phyloP scores from a whole-genome alignment of 2,888 invertebrate species.

The Acrocyrtus sp. region DNA sequence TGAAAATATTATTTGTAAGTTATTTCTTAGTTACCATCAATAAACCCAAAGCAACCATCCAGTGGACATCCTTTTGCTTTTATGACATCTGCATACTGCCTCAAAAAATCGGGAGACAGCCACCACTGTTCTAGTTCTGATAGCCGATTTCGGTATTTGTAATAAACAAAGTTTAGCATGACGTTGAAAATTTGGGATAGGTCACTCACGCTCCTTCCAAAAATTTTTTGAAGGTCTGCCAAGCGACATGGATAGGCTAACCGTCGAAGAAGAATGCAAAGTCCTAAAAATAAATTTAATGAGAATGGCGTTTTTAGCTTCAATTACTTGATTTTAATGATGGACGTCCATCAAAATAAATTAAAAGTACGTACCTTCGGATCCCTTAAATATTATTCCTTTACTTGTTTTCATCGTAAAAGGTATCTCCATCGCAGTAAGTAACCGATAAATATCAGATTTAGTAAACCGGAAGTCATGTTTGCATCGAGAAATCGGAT shows the following conservation, averaged over 20 bases:
- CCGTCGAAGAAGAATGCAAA: slow-evolving; percentile 13
- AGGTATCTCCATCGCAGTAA: neutral
- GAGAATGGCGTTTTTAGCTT: too few relatives aligned
- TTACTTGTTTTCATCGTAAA: neutral
- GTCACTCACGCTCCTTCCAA: neutral
- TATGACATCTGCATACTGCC: neutral
- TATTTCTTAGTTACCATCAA: neutral
- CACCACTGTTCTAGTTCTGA: neutral
- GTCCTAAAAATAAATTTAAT: slow-evolving; percentile 1
- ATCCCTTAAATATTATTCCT: neutral
- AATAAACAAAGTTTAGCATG: neutral
- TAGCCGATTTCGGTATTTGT: neutral
- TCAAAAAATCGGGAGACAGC: neutral
- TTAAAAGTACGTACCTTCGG: neutral
- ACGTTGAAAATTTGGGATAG: neutral
- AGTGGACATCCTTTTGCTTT: neutral
- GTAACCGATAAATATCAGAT: neutral
- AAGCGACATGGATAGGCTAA: slow-evolving; percentile 7
- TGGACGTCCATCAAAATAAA: neutral
- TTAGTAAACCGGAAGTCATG: neutral
- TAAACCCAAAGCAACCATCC: neutral
- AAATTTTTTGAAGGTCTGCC: neutral
- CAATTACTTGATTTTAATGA: too few relatives aligned
- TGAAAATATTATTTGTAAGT: neutral
- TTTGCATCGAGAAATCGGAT: too few relatives aligned